phyloP scores from a whole-genome alignment of 2,797 vertebrate genomes.

The Myiothlypis coronata region DNA sequence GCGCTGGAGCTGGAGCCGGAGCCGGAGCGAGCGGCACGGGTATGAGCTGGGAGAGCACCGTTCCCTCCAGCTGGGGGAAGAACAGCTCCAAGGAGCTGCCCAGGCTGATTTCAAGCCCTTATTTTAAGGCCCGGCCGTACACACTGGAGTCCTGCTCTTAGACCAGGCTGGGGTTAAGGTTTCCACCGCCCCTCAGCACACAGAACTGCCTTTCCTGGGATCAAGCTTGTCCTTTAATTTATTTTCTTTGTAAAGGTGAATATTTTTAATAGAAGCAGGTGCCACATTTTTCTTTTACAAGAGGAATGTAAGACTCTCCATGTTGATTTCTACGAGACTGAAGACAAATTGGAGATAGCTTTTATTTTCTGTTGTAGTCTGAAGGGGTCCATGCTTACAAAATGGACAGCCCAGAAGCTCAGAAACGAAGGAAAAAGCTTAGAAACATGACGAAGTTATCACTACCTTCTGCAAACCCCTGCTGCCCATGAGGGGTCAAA shows the following conservation, averaged over 20 bases:
- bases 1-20: background rate
- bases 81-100: background rate
- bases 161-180: background rate
- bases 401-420: background rate
- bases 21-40: fast-evolving
- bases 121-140: background rate
- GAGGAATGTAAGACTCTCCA: background rate
- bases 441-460: background rate
- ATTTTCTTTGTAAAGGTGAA: background rate
- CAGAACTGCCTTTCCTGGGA: background rate
- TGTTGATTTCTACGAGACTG: background rate
- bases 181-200: background rate
- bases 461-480: background rate
- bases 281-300: background rate
- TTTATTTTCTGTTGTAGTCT: conserved; percentile 6
- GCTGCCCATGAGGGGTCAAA: background rate
- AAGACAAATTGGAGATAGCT: conserved; percentile 28
- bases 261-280: conserved; percentile 3
- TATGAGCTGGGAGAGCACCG: fast-evolving
- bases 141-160: background rate
- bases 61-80: background rate
- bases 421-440: background rate
- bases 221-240: background rate
- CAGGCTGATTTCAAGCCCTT: background rate
- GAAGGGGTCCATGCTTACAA: background rate